Evolutionary conservation across 92 coral and sea anemone species (phyloP).

Genomic region (Actinostola sp.): DNA sequence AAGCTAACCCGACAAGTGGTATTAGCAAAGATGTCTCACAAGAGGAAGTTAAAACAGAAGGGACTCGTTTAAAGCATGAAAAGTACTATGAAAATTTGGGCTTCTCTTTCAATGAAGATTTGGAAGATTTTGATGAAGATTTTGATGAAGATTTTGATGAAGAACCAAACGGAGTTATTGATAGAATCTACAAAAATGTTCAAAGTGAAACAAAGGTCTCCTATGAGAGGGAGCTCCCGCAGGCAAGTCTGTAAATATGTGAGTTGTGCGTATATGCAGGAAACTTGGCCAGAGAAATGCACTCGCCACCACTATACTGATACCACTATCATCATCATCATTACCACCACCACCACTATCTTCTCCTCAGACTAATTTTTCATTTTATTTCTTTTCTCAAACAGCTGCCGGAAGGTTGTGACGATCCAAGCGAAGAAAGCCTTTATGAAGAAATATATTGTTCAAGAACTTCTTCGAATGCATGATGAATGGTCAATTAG

Average conservation of each 20-base stretch:
- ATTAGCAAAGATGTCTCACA: neutral
- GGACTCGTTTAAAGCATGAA: neutral
- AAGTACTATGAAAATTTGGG: constrained; percentile 20
- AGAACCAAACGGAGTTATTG: constrained; percentile 20
- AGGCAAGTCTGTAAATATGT: neutral
- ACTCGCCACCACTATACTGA: too few relatives aligned
- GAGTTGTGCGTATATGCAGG: too few relatives aligned
- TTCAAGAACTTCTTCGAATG: neutral
- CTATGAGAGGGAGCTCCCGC: neutral
- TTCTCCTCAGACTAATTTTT: too few relatives aligned
- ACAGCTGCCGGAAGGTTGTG: neutral
- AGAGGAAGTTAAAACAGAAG: neutral
- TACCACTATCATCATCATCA: too few relatives aligned
- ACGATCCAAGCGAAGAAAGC: constrained; percentile 8
- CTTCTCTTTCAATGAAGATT: constrained; percentile 23
- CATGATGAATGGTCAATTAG: too few relatives aligned
- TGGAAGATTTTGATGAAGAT: constrained; percentile 20
- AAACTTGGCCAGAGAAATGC: too few relatives aligned
- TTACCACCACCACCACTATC: too few relatives aligned
- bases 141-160: constrained; percentile 29
- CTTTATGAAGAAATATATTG: constrained; percentile 19
- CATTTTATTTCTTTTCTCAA: neutral
- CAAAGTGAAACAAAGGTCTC: neutral
- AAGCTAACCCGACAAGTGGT: neutral
- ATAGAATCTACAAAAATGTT: constrained; percentile 9